Conservation (phyloP, 2,888 invertebrate species). For the Auanema sp. region DNA sequence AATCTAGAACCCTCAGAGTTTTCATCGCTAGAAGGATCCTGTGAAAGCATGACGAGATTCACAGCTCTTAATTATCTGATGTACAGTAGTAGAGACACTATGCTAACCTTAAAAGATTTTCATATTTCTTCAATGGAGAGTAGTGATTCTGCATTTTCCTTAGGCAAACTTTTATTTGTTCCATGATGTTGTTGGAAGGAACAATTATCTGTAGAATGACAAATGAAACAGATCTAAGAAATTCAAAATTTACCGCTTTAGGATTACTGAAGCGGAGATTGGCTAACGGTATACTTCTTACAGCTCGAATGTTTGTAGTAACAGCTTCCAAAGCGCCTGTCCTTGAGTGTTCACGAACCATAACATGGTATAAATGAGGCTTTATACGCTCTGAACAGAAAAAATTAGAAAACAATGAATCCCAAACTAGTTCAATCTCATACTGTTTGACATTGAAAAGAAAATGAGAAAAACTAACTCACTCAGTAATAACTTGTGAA, state of each 20-base stretch:
- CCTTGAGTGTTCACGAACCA: slow-evolving; percentile 56
- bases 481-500: slow-evolving; percentile 83
- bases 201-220: slow-evolving; percentile 23
- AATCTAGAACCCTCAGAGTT: slow-evolving; percentile 30
- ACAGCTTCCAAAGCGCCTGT: slow-evolving; percentile 66
- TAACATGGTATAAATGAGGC: slow-evolving; percentile 65
- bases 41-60: slow-evolving; percentile 26
- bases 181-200: slow-evolving; percentile 68
- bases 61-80: slow-evolving; percentile 21
- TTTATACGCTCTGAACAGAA: slow-evolving; percentile 59
- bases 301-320: slow-evolving; percentile 66
- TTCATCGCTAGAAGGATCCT: slow-evolving; percentile 21
- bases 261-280: slow-evolving; percentile 67
- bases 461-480: slow-evolving; percentile 25
- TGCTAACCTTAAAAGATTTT: slow-evolving; percentile 72
- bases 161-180: slow-evolving; percentile 75
- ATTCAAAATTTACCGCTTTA: slow-evolving; percentile 16
- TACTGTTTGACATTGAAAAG: background rate
- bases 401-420: slow-evolving; percentile 1
- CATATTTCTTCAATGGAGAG: slow-evolving; percentile 88
- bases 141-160: slow-evolving; percentile 85
- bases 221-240: slow-evolving; percentile 3
- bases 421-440: background rate
- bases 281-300: slow-evolving; percentile 66
- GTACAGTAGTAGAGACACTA: background rate